phyloP scores from a whole-genome alignment of 1,140 invertebrate genomes.

The Saccostrea glomerata region DNA sequence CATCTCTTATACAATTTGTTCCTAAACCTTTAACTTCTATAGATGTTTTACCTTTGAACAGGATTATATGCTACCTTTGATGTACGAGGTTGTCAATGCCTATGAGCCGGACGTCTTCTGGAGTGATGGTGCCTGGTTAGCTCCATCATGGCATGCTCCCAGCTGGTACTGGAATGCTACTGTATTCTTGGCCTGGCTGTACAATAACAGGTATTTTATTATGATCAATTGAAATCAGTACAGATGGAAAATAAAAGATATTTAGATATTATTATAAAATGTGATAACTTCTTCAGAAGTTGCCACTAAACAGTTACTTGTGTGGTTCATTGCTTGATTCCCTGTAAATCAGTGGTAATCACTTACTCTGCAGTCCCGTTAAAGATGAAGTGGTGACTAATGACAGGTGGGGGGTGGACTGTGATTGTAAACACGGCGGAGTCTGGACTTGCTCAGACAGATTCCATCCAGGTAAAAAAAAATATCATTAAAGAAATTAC shows the following conservation, averaged over 20 bases:
- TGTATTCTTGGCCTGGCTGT: slow-evolving; percentile 91
- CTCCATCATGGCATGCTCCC: slow-evolving; percentile 2
- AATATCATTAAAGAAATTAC: background rate
- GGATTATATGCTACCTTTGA: slow-evolving; percentile 79
- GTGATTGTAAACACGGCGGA: slow-evolving; percentile 91
- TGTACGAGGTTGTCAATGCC: slow-evolving; percentile 83
- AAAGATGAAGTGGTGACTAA: slow-evolving; percentile 92
- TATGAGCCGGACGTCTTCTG: slow-evolving; percentile 96
- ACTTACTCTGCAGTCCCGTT: slow-evolving; percentile 84
- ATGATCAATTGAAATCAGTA: no score
- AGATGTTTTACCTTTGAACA: slow-evolving; percentile 52
- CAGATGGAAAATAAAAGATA: no score
- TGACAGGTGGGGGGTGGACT: slow-evolving; percentile 90
- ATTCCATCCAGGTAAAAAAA: slow-evolving; percentile 86
- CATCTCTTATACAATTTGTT: no score
- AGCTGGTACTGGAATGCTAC: slow-evolving; percentile 85
- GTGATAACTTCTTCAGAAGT: no score
- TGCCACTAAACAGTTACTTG: background rate
- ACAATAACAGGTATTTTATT: slow-evolving; percentile 74
- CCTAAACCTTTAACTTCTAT: background rate
- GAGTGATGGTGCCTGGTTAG: slow-evolving; percentile 88
- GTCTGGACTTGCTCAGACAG: slow-evolving; percentile 89
- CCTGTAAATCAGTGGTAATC: background rate
- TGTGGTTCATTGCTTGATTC: background rate
- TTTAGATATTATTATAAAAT: no score